Evolutionary conservation across 2,888 invertebrate genomes (phyloP), one percentile per base, ranked within the genome.

Genomic region (Mechanitis messenoides): DNA sequence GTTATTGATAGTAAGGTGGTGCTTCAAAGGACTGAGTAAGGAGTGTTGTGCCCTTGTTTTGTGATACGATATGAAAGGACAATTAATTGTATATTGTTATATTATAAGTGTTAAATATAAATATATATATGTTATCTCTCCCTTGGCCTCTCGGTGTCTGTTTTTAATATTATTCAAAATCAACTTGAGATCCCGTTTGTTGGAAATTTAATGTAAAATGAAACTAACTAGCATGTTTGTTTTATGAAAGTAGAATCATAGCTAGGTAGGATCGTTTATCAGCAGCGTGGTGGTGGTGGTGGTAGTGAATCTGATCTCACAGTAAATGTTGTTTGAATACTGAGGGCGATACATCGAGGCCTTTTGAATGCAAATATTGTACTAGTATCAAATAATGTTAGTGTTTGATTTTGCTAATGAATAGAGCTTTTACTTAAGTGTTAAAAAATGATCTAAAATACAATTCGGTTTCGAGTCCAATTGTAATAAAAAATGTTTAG

Each of bases 111-210:
- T 88, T 87, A 84, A 81, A 81, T 80, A 81, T 84, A 84, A 80
- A 82, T 82, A 79, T 73, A 78, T 79, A 74, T 80, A 84, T 65
- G 64, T 83, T 81, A 77, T 81, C 77, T 76, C 74, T 75, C 80
- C 72, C 79, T 83, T 83, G 79, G 78, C 77, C 76, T 78, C 76
- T 79, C 71, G 71, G 77, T 78, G 76, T 73, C 78, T 84, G 84
- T 88, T 89, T 87, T 87, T 89, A 87, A 87, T 88, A 83, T 88
- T 87, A 88, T 88, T 83, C 75, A 73, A 79, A 81, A 75, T 78
- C 77, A 72, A 71, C 72, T 76, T 75, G 76, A 75, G 70, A 74
- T 75, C 72, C 76, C 60, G 58, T 63, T 63, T 60, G 56, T 55
- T 55, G 45, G 50, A 45, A 59, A 58, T 61, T 54, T 42, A 3